A percentile compares a stretch with the other conserved stretches of the same genome.
These are phyloP conservation scores for Lasioglossum marginatum DNA, from an alignment of 2,888 invertebrate genomes.

Conservation along the genomic window DNA sequence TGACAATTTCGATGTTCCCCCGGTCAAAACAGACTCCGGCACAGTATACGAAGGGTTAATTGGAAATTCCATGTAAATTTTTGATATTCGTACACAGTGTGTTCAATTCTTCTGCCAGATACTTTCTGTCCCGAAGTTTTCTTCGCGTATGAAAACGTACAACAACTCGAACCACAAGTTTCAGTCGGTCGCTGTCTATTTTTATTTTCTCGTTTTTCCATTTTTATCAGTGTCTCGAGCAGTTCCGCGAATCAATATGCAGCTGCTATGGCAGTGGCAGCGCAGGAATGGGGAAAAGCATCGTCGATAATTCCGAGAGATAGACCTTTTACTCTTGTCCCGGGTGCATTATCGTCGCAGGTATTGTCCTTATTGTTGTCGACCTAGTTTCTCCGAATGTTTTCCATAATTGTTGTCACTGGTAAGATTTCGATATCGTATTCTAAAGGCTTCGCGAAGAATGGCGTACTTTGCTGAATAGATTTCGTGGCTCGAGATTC, in stretches of 20 bases:
- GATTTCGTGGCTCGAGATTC: neutral
- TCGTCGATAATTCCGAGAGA: conserved; percentile 42
- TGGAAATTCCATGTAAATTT: too few species aligned
- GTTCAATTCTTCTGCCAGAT: too few species aligned
- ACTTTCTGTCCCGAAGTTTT: neutral
- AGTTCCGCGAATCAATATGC: conserved; percentile 22
- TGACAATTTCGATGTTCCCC: too few species aligned
- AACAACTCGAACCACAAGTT: neutral
- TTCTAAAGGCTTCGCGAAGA: neutral
- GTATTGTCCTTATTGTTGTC: conserved; percentile 4
- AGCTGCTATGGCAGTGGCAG: neutral
- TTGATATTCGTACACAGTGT: neutral
- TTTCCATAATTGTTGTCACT: neutral
- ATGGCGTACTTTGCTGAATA: neutral
- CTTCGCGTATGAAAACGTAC: neutral
- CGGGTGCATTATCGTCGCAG: conserved; percentile 9
- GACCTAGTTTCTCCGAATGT: conserved; percentile 25
- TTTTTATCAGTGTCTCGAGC: conserved; percentile 20
- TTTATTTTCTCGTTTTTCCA: conserved; percentile 7
- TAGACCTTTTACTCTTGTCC: neutral
- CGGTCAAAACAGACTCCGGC: too few species aligned
- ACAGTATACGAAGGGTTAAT: too few species aligned
- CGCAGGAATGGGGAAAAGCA: conserved; percentile 26
- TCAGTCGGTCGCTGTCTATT: neutral
- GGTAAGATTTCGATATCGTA: neutral